Conservation (phyloP, 1,140 invertebrate genomes). For the Anagrus nilaparvatae region DNA sequence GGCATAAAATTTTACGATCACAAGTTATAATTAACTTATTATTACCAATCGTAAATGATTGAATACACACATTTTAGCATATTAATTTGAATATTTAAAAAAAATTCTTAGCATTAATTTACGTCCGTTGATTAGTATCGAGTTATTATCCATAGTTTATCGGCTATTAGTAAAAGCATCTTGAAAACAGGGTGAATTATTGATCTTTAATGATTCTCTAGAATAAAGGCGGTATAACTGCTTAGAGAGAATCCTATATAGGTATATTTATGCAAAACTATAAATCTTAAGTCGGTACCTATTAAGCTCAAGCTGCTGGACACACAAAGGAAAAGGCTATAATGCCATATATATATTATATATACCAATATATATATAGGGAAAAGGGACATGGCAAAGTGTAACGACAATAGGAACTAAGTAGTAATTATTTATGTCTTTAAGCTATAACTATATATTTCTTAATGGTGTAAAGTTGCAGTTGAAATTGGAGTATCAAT, state of each 20-base stretch:
- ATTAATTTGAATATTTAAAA: slow-evolving; percentile 1
- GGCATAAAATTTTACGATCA: slow-evolving; percentile 32
- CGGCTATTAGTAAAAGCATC: slow-evolving; percentile 11
- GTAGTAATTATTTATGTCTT: slow-evolving; percentile 32
- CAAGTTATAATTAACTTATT: slow-evolving; percentile 40
- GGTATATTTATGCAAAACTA: slow-evolving; percentile 16
- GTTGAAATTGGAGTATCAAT: too few species aligned
- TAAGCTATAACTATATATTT: too few species aligned
- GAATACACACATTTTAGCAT: slow-evolving; percentile 19
- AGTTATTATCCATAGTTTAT: slow-evolving; percentile 15
- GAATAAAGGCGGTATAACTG: slow-evolving; percentile 13
- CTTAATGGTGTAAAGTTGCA: too few species aligned
- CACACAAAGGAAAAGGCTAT: slow-evolving; percentile 20
- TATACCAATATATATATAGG: slow-evolving; percentile 1
- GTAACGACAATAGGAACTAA: slow-evolving; percentile 29
- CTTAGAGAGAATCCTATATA: slow-evolving; percentile 5
- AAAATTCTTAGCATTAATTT: not conserved
- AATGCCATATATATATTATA: too few species aligned
- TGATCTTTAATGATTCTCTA: slow-evolving; percentile 28
- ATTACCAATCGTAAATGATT: slow-evolving; percentile 36
- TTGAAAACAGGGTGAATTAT: slow-evolving; percentile 23
- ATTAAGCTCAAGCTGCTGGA: slow-evolving; percentile 19
- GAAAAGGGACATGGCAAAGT: slow-evolving; percentile 14
- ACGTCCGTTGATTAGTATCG: slow-evolving; percentile 5
- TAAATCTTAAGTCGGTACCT: slow-evolving; percentile 25